Conservation (phyloP, 2,797 vertebrate species). For the Trichosurus vulpecula region DNA sequence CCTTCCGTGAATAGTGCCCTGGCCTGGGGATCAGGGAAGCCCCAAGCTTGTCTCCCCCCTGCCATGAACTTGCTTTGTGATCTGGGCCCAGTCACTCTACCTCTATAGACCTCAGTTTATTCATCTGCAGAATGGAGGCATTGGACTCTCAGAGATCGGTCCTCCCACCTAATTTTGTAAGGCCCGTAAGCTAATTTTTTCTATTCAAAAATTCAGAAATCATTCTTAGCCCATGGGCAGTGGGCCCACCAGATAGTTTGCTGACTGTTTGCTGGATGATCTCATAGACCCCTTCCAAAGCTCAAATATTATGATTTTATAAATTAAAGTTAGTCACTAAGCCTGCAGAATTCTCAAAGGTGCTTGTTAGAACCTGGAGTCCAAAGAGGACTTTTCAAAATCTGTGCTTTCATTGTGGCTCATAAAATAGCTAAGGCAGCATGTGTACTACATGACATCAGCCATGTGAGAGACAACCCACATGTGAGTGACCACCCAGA, state of each 20-base stretch:
- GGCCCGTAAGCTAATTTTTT: conserved; percentile 27
- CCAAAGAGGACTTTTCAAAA: neutral
- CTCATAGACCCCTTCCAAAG: neutral
- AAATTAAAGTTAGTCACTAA: neutral
- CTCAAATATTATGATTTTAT: no score
- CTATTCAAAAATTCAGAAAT: conserved; percentile 26
- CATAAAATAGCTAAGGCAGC: neutral
- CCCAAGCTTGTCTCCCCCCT: neutral
- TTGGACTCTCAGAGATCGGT: neutral
- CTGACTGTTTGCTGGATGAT: neutral
- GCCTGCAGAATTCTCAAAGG: neutral
- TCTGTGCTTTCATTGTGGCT: neutral
- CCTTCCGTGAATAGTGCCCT: neutral
- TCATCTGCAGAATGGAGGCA: neutral
- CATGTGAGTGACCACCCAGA: neutral
- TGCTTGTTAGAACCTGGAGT: neutral
- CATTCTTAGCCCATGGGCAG: neutral
- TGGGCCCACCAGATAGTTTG: neutral
- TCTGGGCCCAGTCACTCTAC: neutral
- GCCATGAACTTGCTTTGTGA: neutral
- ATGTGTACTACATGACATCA: neutral
- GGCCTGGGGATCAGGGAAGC: neutral
- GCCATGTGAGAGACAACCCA: neutral
- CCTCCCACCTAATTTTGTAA: neutral
- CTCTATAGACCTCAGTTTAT: neutral